Evolutionary conservation across 2,797 vertebrate species (phyloP).

Genomic region (Tamandua tetradactyla): DNA sequence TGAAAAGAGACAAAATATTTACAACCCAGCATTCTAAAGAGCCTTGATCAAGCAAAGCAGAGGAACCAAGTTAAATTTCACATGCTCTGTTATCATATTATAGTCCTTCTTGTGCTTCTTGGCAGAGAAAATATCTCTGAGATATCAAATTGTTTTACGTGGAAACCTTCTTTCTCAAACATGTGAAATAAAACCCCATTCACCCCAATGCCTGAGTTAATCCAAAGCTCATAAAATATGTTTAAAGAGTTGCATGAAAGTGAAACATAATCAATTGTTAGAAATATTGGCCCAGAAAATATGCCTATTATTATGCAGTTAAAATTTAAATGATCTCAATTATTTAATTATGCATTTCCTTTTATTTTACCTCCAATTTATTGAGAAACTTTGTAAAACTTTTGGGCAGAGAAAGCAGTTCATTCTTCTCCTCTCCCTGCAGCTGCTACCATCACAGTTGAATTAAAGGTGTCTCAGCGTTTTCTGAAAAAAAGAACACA

Average conservation of each 20-base stretch:
- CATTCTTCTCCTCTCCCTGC: background rate
- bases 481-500: background rate
- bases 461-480: background rate
- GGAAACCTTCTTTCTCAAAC: background rate
- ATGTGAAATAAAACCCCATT: slow-evolving; percentile 2
- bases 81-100: background rate
- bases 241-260: slow-evolving; percentile 27
- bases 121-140: background rate
- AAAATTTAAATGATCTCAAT: background rate
- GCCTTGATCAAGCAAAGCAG: background rate
- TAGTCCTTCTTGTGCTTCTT: background rate
- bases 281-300: background rate
- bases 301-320: background rate
- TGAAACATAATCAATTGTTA: background rate
- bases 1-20: background rate
- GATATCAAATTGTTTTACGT: background rate
- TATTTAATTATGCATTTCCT: background rate
- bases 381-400: background rate
- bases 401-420: background rate
- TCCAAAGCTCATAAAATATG: background rate
- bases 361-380: background rate
- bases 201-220: background rate
- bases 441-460: background rate
- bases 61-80: background rate
- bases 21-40: background rate